Evolutionary conservation across 2,888 invertebrate genomes (phyloP).

Genomic region (Sericinus montela): DNA sequence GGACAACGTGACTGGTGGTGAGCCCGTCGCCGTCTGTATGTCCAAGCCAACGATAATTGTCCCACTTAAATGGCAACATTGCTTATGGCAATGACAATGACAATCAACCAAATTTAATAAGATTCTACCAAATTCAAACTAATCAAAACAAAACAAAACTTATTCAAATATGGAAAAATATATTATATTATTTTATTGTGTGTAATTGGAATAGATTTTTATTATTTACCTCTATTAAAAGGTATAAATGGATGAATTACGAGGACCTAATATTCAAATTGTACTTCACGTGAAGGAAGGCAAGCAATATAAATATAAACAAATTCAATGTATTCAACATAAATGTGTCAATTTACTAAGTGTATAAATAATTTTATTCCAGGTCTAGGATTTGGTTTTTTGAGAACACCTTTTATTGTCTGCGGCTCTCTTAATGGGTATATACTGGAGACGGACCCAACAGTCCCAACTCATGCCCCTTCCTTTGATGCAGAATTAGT

Average conservation of each 20-base stretch:
- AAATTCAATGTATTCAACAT: background rate
- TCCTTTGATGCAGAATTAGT: conserved; percentile 86
- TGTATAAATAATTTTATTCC: background rate
- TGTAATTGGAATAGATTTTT: conserved; percentile 39
- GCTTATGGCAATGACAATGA: too few relatives aligned
- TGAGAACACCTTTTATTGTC: conserved; percentile 75
- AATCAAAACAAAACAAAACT: background rate
- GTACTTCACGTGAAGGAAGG: conserved; percentile 84
- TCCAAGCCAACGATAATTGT: too few relatives aligned
- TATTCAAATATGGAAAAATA: conserved; percentile 21
- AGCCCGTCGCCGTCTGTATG: too few relatives aligned
- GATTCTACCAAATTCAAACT: too few relatives aligned
- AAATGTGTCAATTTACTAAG: background rate
- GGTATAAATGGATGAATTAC: conserved; percentile 80
- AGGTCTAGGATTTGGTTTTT: conserved; percentile 80
- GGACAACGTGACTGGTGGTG: too few relatives aligned
- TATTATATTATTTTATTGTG: conserved; percentile 45
- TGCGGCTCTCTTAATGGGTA: conserved; percentile 82
- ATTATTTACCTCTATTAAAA: too few relatives aligned
- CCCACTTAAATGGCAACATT: too few relatives aligned
- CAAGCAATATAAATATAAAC: conserved; percentile 27
- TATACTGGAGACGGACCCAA: conserved; percentile 83
- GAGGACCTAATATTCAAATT: conserved; percentile 82
- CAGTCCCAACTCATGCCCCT: conserved; percentile 77
- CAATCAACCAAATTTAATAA: too few relatives aligned